phyloP scores from a whole-genome alignment of 2,113 vertebrate genomes.

The Hirundichthys speculiger region DNA sequence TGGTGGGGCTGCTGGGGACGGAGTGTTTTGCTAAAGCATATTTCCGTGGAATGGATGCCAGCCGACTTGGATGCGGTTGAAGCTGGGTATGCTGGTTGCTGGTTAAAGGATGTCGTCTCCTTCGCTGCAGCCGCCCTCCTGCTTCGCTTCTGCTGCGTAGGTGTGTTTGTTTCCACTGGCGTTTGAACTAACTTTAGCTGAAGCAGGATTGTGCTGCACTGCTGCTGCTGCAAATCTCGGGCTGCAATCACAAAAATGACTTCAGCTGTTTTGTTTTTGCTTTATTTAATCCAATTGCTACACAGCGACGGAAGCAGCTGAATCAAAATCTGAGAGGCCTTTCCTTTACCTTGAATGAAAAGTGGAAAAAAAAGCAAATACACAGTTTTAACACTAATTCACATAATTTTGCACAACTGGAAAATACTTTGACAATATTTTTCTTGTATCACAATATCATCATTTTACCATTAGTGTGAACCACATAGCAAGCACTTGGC shows the following conservation, averaged over 20 bases:
- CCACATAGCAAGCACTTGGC: too few relatives aligned
- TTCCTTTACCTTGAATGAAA: not conserved
- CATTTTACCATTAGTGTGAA: too few relatives aligned
- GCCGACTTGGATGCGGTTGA: conserved; percentile 43
- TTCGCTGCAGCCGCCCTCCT: conserved; percentile 20
- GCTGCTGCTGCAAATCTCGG: conserved; percentile 48
- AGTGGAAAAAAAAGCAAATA: too few relatives aligned
- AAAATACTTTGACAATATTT: too few relatives aligned
- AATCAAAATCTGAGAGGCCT: not conserved
- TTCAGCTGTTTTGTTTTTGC: conserved; percentile 22
- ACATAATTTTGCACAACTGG: too few relatives aligned
- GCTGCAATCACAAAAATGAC: conserved; percentile 32
- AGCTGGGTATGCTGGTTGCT: conserved; percentile 26
- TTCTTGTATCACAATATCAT: too few relatives aligned
- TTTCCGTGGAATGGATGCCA: conserved; percentile 37
- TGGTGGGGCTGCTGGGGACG: conserved; percentile 6
- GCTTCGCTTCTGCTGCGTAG: conserved; percentile 54
- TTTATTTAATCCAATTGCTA: conserved; percentile 1
- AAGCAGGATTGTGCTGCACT: conserved; percentile 29
- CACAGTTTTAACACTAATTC: too few relatives aligned
- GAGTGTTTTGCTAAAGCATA: conserved; percentile 59
- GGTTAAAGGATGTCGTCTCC: conserved; percentile 41
- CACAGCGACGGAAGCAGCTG: not conserved
- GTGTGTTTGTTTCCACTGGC: conserved; percentile 68
- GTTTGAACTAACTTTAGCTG: conserved; percentile 62